phyloP scores from a whole-genome alignment of 64 coral and sea anemone species.

The Porites australiensis region DNA sequence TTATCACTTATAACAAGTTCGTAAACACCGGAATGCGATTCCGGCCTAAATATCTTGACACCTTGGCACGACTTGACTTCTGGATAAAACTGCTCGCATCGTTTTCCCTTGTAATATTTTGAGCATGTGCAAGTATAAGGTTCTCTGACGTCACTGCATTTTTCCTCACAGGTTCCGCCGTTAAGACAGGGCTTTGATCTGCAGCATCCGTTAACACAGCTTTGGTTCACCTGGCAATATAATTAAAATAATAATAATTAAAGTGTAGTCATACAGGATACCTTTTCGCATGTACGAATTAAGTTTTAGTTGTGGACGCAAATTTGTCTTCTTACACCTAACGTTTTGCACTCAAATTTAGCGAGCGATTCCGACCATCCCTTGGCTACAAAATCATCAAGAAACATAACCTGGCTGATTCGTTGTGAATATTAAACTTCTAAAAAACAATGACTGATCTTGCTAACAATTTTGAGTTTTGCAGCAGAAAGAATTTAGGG shows the following conservation, averaged over 20 bases:
- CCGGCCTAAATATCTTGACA: not conserved
- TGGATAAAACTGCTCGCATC: slow-evolving; percentile 36
- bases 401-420: too few species aligned
- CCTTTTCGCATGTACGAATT: too few species aligned
- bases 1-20: not conserved
- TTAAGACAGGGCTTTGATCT: slow-evolving; percentile 42
- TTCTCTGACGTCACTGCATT: slow-evolving; percentile 29
- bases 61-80: not conserved
- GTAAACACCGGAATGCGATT: slow-evolving; percentile 1
- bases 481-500: too few species aligned
- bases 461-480: too few species aligned
- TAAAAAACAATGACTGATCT: too few species aligned
- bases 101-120: slow-evolving; percentile 10
- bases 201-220: slow-evolving; percentile 58
- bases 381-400: too few species aligned
- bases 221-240: not conserved
- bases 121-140: slow-evolving; percentile 42
- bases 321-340: too few species aligned
- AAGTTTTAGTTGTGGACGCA: too few species aligned
- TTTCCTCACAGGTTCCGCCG: slow-evolving; percentile 43
- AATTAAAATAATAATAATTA: not conserved
- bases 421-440: too few species aligned
- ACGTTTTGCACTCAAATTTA: too few species aligned
- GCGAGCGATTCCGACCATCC: too few species aligned
- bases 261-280: too few species aligned